These are phyloP conservation scores for Albula glossodonta DNA, from an alignment of 2,113 vertebrate genomes.

Conservation along the genomic window DNA sequence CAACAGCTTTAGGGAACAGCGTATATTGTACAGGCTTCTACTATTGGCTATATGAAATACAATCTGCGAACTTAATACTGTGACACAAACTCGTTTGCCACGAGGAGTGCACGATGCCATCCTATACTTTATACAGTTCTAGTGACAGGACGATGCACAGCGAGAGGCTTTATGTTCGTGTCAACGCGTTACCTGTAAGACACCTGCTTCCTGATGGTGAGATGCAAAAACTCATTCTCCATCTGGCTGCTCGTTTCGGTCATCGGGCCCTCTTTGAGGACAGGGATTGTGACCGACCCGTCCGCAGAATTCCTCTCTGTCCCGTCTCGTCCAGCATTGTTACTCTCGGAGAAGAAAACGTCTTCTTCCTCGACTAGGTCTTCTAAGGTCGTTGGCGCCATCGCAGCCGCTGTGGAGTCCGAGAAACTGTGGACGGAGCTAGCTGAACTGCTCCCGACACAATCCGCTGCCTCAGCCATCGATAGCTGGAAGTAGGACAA, in stretches of 20 bases:
- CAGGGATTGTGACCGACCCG: slow-evolving; percentile 21
- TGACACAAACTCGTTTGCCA: neutral
- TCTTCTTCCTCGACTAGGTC: slow-evolving; percentile 58
- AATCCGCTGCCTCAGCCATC: slow-evolving; percentile 22
- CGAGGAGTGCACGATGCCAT: neutral
- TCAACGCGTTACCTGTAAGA: slow-evolving; percentile 82
- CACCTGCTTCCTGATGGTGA: slow-evolving; percentile 85
- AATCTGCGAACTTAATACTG: neutral
- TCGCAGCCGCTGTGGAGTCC: neutral
- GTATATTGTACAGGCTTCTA: neutral
- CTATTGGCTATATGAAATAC: neutral
- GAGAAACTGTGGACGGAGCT: neutral
- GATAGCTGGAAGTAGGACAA: slow-evolving; percentile 6
- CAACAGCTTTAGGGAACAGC: neutral
- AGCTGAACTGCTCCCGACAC: slow-evolving; percentile 7
- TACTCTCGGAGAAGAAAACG: slow-evolving; percentile 37
- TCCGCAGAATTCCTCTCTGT: slow-evolving; percentile 34
- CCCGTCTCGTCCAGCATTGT: slow-evolving; percentile 3
- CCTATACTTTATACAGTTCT: neutral
- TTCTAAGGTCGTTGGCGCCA: slow-evolving; percentile 48
- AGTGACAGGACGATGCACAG: neutral
- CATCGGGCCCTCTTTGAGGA: slow-evolving; percentile 4
- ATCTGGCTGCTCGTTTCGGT: slow-evolving; percentile 46
- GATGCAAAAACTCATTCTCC: slow-evolving; percentile 73
- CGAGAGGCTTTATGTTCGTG: neutral